Evolutionary conservation across 2,797 vertebrate species (phyloP).

Genomic region (Platalea minor): DNA sequence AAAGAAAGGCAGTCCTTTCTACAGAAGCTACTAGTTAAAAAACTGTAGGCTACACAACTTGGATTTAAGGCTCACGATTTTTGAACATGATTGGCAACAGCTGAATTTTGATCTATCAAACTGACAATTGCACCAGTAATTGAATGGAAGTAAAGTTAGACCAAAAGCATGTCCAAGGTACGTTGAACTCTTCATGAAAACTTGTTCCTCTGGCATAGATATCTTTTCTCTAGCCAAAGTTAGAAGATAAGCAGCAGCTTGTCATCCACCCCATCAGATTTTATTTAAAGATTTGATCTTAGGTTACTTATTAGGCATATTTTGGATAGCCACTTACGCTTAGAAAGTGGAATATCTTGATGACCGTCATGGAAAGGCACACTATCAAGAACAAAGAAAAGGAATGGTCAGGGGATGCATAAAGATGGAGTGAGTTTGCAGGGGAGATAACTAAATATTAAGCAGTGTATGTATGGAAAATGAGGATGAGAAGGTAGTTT

Average conservation of each 20-base stretch:
- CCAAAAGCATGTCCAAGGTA: neutral
- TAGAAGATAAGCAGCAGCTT: neutral
- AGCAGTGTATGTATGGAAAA: fast-evolving
- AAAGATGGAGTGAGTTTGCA: neutral
- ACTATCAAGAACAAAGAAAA: fast-evolving
- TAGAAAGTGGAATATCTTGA: neutral
- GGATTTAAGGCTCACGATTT: neutral
- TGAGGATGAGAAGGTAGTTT: neutral
- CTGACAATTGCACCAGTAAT: neutral
- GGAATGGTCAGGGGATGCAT: neutral
- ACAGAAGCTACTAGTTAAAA: neutral
- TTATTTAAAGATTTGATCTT: neutral
- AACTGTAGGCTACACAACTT: neutral
- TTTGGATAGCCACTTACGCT: fast-evolving
- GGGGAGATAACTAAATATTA: neutral
- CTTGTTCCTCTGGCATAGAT: neutral
- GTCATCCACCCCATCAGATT: neutral
- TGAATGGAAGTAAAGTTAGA: neutral
- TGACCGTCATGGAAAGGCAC: neutral
- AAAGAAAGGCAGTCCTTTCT: neutral
- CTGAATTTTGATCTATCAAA: neutral
- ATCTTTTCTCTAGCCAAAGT: neutral
- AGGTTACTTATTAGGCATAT: neutral
- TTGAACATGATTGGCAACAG: neutral
- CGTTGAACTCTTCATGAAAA: neutral